Base-by-base conservation (phyloP, 2,113 vertebrate genomes). In the Vidua macroura region DNA sequence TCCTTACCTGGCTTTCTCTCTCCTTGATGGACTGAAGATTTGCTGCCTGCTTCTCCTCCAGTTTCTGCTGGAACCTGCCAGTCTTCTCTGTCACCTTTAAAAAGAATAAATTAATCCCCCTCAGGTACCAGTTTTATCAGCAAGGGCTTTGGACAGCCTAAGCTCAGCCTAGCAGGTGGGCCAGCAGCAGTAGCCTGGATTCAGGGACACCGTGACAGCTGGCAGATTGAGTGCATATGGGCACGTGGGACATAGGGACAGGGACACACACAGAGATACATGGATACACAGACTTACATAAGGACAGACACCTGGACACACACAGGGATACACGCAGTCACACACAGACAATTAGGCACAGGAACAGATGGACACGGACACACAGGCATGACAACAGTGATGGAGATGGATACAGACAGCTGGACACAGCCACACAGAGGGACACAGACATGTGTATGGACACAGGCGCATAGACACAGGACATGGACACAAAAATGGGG, bases 31-130 rank as follows among this genome's bases (percentile, higher is more conserved):
- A 96, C n/a, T 98, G 98, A 86, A 99, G 96, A 37, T 98, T 98
- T 10, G 97, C 98, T 5, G 97, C 97, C 90, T 99, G 99, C 95
- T 98, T 99, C 97, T 98, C 98, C 91, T 98, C 98, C 92, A 99
- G 98, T 78, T 96, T 98, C 91, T 98, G 97, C 96, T 99, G 98
- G 23, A 97, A 98, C 27, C 94, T 96, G 60, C 86, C 96, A 90
- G 94, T 89, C 78, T 92, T 97, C 72, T 98, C 98, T 46, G 96
- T 97, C 94, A 98, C 88, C 99, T 99, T 97, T 46, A 63, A 88
- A 43, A 63, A 67, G 31, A 84, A 28, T 15, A 78, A 31, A 56
- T 37, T 13, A 24, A 62, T 5, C 2, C 1, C 7, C 9, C 23
- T 35, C 8, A 9, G 15, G 41, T 17, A 30, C 17, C 12, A 48